Evolutionary conservation across 1,140 invertebrate genomes (phyloP).

Genomic region (Orussus abietinus): DNA sequence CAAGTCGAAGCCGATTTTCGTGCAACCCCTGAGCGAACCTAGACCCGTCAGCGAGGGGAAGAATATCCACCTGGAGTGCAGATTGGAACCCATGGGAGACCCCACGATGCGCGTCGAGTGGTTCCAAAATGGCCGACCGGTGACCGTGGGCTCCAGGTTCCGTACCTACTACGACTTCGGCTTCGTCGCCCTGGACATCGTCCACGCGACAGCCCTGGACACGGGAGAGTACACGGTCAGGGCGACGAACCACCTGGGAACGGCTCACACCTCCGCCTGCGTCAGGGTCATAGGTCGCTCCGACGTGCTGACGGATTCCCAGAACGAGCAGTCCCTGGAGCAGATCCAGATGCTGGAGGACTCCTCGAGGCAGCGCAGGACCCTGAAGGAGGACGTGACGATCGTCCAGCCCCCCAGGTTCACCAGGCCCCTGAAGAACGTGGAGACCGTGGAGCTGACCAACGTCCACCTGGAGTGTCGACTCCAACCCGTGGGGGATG

Average conservation of each 20-base stretch:
- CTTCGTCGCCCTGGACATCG: slow-evolving; percentile 86
- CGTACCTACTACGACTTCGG: slow-evolving; percentile 95
- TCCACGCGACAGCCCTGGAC: slow-evolving; percentile 81
- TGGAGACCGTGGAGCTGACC: slow-evolving; percentile 86
- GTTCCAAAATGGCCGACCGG: slow-evolving; percentile 86
- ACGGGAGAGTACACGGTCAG: slow-evolving; percentile 90
- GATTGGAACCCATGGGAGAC: slow-evolving; percentile 89
- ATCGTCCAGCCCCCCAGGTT: slow-evolving; percentile 82
- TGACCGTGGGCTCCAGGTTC: slow-evolving; percentile 86
- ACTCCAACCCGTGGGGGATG: slow-evolving; percentile 90
- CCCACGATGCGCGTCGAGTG: slow-evolving; percentile 95
- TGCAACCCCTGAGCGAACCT: slow-evolving; percentile 77
- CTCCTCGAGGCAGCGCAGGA: slow-evolving; percentile 67
- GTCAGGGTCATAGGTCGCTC: slow-evolving; percentile 79
- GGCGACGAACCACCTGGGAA: slow-evolving; percentile 89
- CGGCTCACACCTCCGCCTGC: slow-evolving; percentile 85
- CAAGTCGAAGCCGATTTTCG: slow-evolving; percentile 88
- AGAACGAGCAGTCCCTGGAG: slow-evolving; percentile 91
- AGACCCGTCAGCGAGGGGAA: slow-evolving; percentile 84
- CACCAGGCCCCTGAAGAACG: slow-evolving; percentile 81
- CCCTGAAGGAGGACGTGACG: slow-evolving; percentile 71
- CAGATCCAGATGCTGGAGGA: slow-evolving; percentile 94
- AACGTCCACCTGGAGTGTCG: slow-evolving; percentile 92
- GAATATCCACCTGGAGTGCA: slow-evolving; percentile 86
- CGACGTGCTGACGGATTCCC: slow-evolving; percentile 88